These are phyloP conservation scores for Capra hircus DNA, from an alignment of 2,113 vertebrate genomes.

Conservation along the genomic window DNA sequence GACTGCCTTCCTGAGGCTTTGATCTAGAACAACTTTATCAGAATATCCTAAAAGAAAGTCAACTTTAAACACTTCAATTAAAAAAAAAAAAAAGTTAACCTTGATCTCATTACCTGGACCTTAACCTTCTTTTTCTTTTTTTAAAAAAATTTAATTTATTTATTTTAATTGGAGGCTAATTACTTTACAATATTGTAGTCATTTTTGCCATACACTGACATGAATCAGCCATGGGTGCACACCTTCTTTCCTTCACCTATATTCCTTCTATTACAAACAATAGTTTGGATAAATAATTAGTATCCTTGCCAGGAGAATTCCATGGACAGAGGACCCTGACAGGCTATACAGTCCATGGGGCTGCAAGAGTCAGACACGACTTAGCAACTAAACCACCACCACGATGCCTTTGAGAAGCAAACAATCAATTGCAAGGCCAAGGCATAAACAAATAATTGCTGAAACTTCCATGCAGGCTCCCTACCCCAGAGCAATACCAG, in stretches of 20 bases:
- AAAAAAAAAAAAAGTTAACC: neutral
- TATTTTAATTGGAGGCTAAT: neutral
- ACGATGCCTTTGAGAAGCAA: neutral
- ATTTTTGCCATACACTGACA: neutral
- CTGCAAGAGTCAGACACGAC: neutral
- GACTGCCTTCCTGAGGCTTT: neutral
- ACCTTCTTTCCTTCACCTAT: neutral
- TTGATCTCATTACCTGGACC: neutral
- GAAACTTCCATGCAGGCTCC: neutral
- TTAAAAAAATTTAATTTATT: neutral
- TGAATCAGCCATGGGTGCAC: neutral
- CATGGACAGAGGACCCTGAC: neutral
- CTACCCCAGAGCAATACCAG: neutral
- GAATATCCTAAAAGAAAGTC: neutral
- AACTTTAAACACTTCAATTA: neutral
- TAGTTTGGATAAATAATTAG: neutral
- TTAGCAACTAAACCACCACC: neutral
- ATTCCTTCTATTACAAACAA: neutral
- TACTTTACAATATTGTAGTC: neutral
- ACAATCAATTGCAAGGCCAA: neutral
- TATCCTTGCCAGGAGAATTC: neutral
- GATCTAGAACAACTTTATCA: neutral
- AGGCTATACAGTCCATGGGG: neutral
- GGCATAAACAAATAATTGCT: neutral
- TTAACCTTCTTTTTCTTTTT: neutral